A percentile compares a stretch with the other conserved stretches of the same genome.
phyloP scores from a whole-genome alignment of 2,888 invertebrate genomes.

The Opisthograptis luteolata region DNA sequence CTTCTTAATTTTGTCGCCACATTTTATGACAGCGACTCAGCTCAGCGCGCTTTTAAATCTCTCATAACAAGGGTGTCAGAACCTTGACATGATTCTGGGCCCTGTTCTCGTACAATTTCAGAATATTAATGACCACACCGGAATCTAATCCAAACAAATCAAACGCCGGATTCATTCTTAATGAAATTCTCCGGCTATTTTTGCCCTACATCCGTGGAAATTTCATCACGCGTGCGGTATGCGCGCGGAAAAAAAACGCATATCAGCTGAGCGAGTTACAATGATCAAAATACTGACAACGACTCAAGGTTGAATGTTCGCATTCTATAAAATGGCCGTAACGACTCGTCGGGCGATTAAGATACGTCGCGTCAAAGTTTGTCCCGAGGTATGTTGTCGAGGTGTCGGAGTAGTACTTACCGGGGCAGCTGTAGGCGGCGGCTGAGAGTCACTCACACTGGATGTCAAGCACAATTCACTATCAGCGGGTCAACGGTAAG shows the following conservation, averaged over 20 bases:
- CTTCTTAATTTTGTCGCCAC: conserved; percentile 20
- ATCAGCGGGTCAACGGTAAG: conserved; percentile 66
- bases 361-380: conserved; percentile 58
- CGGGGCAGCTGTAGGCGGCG: conserved; percentile 26
- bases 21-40: conserved; percentile 32
- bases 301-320: conserved; percentile 72
- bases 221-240: conserved; percentile 37
- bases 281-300: conserved; percentile 74
- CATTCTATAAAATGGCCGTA: conserved; percentile 78
- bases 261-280: conserved; percentile 61
- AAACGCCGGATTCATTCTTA: conserved; percentile 45
- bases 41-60: conserved; percentile 37
- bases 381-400: conserved; percentile 30
- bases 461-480: conserved; percentile 67
- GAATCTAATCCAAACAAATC: conserved; percentile 56
- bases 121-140: conserved; percentile 55
- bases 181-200: conserved; percentile 56
- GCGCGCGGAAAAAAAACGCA: conserved; percentile 50
- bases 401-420: conserved; percentile 55
- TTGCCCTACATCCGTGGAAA: conserved; percentile 33
- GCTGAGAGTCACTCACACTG: conserved; percentile 52
- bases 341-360: conserved; percentile 61
- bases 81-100: conserved; percentile 71
- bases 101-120: conserved; percentile 57
- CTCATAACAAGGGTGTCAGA: conserved; percentile 58